Evolutionary conservation across 2,888 invertebrate genomes (phyloP), one percentile per base, ranked within the genome.

Genomic region (Stenichneumon culpator): DNA sequence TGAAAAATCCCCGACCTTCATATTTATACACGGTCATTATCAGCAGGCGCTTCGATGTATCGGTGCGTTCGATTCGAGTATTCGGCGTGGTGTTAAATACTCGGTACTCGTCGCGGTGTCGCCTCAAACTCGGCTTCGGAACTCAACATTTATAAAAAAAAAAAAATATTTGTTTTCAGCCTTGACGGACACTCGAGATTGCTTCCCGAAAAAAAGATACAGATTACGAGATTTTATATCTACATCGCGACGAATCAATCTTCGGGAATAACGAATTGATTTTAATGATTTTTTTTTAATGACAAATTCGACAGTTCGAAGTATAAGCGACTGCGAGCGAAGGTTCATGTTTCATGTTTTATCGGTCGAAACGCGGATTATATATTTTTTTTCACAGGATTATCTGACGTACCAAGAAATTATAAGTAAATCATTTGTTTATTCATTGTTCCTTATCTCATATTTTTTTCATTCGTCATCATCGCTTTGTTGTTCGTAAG

Each of bases 11-110:
- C 32, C 68, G 81, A 75, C 54, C 50, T 70, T 79, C 70, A 65
- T 68, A 84, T 84, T 82, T 73, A 82, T 82, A 86, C 77, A 25
- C 72, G 60, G 50, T 39, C 32, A 79, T 83, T 86, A 87, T 87
- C 86, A 75, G 88, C 47, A 39, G 60, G 68, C 36, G 67, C 60
- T 50, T 68, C 50, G 68, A 65, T 50, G 52, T 67, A n/a, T 47
- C 36, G 36, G 19, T 14, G 44, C 57, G 63, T 77, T 68, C 54
- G 44, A 65, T 52, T 79, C n/a, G 36, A 36, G 5, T 36, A 44
- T 19, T 9, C 14, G n/a, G 16, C 52, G 19, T 63, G 32, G 60
- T 74, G n/a, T 3, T 32, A 14, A 36, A 75, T 50, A 65, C 28
- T 60, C 47, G 60, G 60, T 16, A 72, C 6, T 70, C 69, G 32